Conservation (phyloP, 2,888 invertebrate species). For the Byasa hedistus region DNA sequence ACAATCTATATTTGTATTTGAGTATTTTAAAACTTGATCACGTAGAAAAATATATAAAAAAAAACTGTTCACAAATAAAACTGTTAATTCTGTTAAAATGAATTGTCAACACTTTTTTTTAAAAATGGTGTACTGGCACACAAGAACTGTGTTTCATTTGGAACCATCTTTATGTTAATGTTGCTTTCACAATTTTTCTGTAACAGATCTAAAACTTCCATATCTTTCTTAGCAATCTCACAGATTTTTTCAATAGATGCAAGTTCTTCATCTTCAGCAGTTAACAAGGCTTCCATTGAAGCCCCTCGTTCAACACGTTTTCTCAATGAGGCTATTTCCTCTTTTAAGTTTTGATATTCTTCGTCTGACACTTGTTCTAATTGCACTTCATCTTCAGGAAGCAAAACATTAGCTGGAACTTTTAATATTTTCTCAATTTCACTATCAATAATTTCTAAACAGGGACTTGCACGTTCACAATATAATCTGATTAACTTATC, state of each 20-base stretch:
- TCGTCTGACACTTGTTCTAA: slow-evolving; percentile 55
- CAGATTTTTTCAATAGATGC: slow-evolving; percentile 59
- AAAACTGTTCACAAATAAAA: not conserved
- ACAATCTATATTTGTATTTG: too few species aligned
- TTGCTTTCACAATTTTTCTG: slow-evolving; percentile 49
- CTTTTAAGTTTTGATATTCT: slow-evolving; percentile 59
- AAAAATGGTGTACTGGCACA: slow-evolving; percentile 58
- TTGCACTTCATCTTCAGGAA: slow-evolving; percentile 69
- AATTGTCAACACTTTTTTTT: slow-evolving; percentile 38
- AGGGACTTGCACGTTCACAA: slow-evolving; percentile 62
- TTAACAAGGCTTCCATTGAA: slow-evolving; percentile 63
- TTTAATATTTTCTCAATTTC: slow-evolving; percentile 64
- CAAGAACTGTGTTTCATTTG: slow-evolving; percentile 55
- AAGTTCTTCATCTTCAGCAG: slow-evolving; percentile 64
- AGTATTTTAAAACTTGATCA: too few species aligned
- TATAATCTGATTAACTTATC: slow-evolving; percentile 63
- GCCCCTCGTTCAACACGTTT: slow-evolving; percentile 64
- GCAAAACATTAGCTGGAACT: slow-evolving; percentile 63
- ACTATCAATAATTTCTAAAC: slow-evolving; percentile 56
- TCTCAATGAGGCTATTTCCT: slow-evolving; percentile 57
- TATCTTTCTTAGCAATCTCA: slow-evolving; percentile 66
- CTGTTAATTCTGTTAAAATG: slow-evolving; percentile 28
- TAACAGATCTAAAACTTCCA: slow-evolving; percentile 61
- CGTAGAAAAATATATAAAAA: not conserved
- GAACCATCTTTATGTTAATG: slow-evolving; percentile 47